Evolutionary conservation across 1,140 invertebrate species (phyloP).

Genomic region (Heliothis subflexa): DNA sequence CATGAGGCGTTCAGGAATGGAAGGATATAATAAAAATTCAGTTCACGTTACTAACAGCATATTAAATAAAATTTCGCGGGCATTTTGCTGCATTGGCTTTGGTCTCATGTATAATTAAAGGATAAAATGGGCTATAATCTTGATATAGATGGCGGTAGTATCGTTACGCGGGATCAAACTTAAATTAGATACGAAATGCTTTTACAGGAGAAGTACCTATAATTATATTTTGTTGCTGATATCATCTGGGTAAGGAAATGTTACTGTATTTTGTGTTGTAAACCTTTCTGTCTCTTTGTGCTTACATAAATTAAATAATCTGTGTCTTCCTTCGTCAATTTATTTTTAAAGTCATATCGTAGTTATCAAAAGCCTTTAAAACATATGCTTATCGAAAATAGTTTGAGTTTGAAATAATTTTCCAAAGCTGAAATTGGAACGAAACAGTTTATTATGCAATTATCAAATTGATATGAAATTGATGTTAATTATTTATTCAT

Average conservation of each 20-base stretch:
- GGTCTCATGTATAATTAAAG: constrained; percentile 36
- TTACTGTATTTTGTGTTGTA: neutral
- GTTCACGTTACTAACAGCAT: constrained; percentile 35
- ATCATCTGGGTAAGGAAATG: neutral
- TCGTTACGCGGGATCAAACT: constrained; percentile 24
- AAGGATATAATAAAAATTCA: constrained; percentile 21
- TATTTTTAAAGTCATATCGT: too few relatives aligned
- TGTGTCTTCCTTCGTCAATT: neutral
- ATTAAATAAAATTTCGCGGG: constrained; percentile 28
- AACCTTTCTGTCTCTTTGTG: neutral
- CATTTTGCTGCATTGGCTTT: constrained; percentile 21
- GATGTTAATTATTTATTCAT: constrained; percentile 14
- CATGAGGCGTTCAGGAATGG: constrained; percentile 1
- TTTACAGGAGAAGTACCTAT: neutral
- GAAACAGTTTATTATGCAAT: neutral
- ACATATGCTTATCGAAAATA: neutral
- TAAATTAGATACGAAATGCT: constrained; percentile 20
- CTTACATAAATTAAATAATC: neutral
- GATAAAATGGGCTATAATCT: constrained; percentile 38
- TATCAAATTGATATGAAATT: constrained; percentile 1
- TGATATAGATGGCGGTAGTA: constrained; percentile 15
- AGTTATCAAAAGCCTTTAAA: too few relatives aligned
- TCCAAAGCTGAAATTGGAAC: neutral
- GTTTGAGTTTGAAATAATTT: neutral
- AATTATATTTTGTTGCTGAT: constrained; percentile 6